Evolutionary conservation across 2,888 invertebrate genomes (phyloP), one percentile per base, ranked within the genome.

Genomic region (Rhorus exstirpatorius): DNA sequence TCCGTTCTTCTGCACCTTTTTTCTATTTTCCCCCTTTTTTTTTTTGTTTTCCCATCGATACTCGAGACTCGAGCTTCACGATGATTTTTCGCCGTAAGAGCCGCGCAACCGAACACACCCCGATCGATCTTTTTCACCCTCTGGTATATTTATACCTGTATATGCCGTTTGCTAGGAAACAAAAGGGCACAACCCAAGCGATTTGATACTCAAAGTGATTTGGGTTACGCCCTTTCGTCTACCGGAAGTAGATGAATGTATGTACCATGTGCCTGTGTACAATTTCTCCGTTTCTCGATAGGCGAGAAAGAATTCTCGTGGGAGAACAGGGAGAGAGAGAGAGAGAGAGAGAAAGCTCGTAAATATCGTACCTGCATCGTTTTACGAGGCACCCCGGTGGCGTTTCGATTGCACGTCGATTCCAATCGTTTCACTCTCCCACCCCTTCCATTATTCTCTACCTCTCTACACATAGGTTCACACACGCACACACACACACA

Each of bases 331-430:
- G 67, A 53, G 81, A 67, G 77, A 19, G 46, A 46, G 70, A 49
- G 55, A 12, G 68, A 63, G 65, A 51, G 65, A 60, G 49, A 35
- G 44, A 24, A 41, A 67, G 51, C 58, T 75, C 71, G 76, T 83
- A 83, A 83, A 83, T 83, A 83, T 81, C 77, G 76, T 58, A 72
- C 77, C 67, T 83, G 76, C 83, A 77, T 77, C 77, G 77, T 83
- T 83, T 83, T 80, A 80, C 83, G 76, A 80, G 77, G 67, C 75
- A 41, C 35, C 14, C 80, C 60, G 51, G 51, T 77, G 67, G 51
- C 51, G 41, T 55, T 58, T 71, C 81, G 77, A 71, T 81, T 65
- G 58, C 58, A 26, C 77, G 71, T 81, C 81, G 71, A 71, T 81
- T 81, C 70, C 81, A 77, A 77, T 81, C 76, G 77, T 60, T 60